Conservation (phyloP, 2,797 vertebrate genomes). For the Vireo griseus region DNA sequence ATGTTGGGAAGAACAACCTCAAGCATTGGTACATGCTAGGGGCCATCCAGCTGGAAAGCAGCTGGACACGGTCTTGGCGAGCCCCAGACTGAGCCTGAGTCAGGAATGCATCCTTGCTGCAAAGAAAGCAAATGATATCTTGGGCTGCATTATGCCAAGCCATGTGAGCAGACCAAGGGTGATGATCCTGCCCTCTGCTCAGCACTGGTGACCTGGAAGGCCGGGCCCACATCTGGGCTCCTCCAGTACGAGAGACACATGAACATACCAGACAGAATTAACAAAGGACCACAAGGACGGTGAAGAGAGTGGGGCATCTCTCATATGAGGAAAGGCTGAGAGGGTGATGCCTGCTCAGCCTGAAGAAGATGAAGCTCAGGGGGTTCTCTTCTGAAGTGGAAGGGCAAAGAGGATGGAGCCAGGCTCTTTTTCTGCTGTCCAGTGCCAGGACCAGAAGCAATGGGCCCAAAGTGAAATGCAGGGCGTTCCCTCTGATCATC, state of each 20-base stretch:
- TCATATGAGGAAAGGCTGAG: not conserved
- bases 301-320: not conserved
- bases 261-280: not conserved
- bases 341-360: not conserved
- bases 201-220: not conserved
- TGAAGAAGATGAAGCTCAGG: not conserved
- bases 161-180: not conserved
- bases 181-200: not conserved
- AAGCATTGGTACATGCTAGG: not conserved
- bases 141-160: not conserved
- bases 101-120: not conserved
- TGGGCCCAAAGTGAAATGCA: accelerated
- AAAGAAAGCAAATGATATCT: accelerated
- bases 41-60: not conserved
- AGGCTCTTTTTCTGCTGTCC: not conserved
- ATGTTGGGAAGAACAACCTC: not conserved
- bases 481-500: not conserved
- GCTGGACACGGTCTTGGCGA: not conserved
- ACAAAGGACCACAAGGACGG: not conserved
- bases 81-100: not conserved
- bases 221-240: not conserved
- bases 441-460: not conserved
- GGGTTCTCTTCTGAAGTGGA: not conserved
- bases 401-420: not conserved
- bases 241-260: not conserved